phyloP scores from a whole-genome alignment of 2,888 invertebrate species.

The Mechanitis mazaeus region DNA sequence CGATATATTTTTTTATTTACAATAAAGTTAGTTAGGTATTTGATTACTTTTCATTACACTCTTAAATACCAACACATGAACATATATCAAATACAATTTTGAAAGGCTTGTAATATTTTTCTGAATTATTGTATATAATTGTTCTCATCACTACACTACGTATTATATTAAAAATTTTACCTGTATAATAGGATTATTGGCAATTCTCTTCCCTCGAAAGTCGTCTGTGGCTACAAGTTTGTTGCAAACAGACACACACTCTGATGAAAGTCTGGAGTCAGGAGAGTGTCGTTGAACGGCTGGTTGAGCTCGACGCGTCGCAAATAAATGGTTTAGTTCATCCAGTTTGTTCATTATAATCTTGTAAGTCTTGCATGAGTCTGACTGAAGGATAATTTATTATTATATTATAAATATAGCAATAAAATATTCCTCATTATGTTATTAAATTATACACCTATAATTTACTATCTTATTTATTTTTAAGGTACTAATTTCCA shows the following conservation, averaged over 20 bases:
- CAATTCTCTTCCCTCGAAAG: constrained; percentile 18
- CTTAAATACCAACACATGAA: too few species aligned
- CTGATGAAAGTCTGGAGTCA: constrained; percentile 17
- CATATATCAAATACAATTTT: too few species aligned
- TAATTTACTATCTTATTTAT: too few species aligned
- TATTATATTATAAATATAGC: neutral
- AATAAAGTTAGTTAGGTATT: too few species aligned
- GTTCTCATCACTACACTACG: too few species aligned
- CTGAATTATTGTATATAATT: too few species aligned
- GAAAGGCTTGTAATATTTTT: too few species aligned
- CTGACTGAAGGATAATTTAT: constrained; percentile 34
- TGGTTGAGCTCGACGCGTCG: constrained; percentile 29
- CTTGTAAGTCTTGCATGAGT: constrained; percentile 64
- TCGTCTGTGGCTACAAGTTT: constrained; percentile 52
- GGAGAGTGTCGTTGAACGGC: constrained; percentile 15
- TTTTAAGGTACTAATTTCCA: too few species aligned
- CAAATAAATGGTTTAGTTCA: constrained; percentile 52
- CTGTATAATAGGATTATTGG: constrained; percentile 20
- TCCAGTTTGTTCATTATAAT: constrained; percentile 65
- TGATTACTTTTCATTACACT: too few species aligned
- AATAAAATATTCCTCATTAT: neutral
- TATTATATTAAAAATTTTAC: neutral
- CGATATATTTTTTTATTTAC: too few species aligned
- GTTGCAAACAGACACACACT: constrained; percentile 50
- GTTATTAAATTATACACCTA: neutral